Evolutionary conservation across 2,797 vertebrate genomes (phyloP), one percentile per base, ranked within the genome.

Genomic region (Discoglossus pictus): DNA sequence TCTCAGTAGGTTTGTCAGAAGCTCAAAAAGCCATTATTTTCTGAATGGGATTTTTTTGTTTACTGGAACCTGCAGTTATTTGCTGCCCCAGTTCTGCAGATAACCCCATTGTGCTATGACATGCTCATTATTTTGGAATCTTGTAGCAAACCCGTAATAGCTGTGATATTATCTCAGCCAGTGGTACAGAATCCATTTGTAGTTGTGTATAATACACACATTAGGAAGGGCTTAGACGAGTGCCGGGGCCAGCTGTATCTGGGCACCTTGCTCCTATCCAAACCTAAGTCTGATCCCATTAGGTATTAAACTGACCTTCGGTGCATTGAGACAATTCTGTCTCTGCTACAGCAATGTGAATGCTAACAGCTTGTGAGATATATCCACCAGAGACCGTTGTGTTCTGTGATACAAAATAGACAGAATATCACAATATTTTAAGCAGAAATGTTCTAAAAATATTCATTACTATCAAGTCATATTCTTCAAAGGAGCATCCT

Each of bases 11-110:
- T 34, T 51, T 68, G 55, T 38, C 35, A 48, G 21, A 48, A 25
- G 20, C 20, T 12, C 34, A 52, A 34, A 68, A 68, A 42, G 56
- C 36, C 48, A 68, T 68, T 53, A 53, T 38, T 61, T 68, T 68
- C 42, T 60, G 55, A 68, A 68, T 61, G 48, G 65, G 24, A 51
- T 61, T 61, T n/a, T n/a, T 61, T 61, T 61, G 47, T 68, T 61
- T 68, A 44, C 56, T 24, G 56, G 21, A 17, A 17, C 16, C 48
- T 24, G 56, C 39, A 50, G 38, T 31, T 61, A 61, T 44, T 60
- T 42, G 18, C n/a, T 36, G 65, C 56, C 46, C 39, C 18, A 17
- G 56, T 36, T 44, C 61, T 38, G 65, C 47, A 38, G 65, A 53
- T 68, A 53, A 61, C 56, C 65, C 56, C 27, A 52, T 40, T 20